Evolutionary conservation across 1,140 invertebrate genomes (phyloP).

Genomic region (Eurytemora carolleeae): DNA sequence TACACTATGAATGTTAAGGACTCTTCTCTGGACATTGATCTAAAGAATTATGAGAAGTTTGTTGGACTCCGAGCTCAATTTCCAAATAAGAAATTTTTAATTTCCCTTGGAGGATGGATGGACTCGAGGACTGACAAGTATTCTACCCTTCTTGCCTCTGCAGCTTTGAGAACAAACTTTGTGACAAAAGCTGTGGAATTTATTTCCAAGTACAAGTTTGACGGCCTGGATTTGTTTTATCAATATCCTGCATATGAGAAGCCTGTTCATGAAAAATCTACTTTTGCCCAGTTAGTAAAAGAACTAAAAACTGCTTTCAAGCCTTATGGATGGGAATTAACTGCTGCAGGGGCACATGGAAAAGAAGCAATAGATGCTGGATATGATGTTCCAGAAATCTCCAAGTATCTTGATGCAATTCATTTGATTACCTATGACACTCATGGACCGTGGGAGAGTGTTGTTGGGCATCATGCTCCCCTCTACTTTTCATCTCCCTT

Average conservation of each 20-base stretch:
- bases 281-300: constrained; percentile 17
- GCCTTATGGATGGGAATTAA: constrained; percentile 30
- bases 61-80: neutral
- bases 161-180: neutral
- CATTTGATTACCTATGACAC: constrained; percentile 30
- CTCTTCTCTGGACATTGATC: neutral
- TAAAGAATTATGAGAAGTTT: neutral
- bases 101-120: constrained; percentile 23
- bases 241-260: neutral
- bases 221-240: constrained; percentile 23
- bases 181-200: neutral
- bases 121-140: constrained; percentile 8
- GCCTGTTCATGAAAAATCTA: neutral
- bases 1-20: constrained; percentile 32
- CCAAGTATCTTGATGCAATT: constrained; percentile 19
- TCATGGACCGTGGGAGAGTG: constrained; percentile 23
- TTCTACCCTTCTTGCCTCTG: neutral
- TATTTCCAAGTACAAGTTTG: constrained; percentile 22
- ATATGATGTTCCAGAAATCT: constrained; percentile 15
- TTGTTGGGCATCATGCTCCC: constrained; percentile 18
- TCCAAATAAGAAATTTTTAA: constrained; percentile 20
- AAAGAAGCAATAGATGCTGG: constrained; percentile 26
- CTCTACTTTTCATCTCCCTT: neutral
- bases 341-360: constrained; percentile 39
- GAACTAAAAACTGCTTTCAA: constrained; percentile 36